A percentile compares a stretch with the other conserved stretches of the same genome.
phyloP scores from a whole-genome alignment of 2,113 vertebrate species.

The Sterna hirundo region DNA sequence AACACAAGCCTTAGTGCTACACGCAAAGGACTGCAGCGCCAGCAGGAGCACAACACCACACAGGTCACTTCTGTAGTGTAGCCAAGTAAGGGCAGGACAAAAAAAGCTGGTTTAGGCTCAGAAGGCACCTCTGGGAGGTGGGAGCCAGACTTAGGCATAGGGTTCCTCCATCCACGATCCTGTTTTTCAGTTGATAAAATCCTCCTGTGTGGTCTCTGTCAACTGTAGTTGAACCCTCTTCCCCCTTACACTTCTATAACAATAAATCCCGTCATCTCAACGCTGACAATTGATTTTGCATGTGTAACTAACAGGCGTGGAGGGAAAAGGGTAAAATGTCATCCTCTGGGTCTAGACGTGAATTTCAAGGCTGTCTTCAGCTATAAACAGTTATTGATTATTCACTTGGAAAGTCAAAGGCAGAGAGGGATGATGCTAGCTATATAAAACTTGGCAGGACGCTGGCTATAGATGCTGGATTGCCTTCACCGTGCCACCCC shows the following conservation, averaged over 20 bases:
- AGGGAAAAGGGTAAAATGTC: neutral
- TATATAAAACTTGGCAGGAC: neutral
- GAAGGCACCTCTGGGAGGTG: neutral
- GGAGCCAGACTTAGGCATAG: neutral
- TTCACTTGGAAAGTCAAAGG: constrained; percentile 31
- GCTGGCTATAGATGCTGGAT: neutral
- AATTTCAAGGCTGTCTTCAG: constrained; percentile 32
- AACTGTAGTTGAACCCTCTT: neutral
- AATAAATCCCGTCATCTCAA: neutral
- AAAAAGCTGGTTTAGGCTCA: neutral
- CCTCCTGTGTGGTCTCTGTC: neutral
- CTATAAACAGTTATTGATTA: constrained; percentile 32
- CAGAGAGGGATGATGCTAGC: neutral
- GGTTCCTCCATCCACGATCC: neutral
- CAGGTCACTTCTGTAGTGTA: neutral
- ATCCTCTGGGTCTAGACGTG: neutral
- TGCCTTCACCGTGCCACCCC: neutral
- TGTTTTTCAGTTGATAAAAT: neutral
- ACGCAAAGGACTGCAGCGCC: neutral
- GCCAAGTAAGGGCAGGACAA: neutral
- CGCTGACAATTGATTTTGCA: neutral
- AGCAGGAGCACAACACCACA: neutral
- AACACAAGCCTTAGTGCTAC: neutral
- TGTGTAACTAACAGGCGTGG: neutral
- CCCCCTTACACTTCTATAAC: neutral